Conservation (phyloP, 2,113 vertebrate species). For the Indicator indicator region DNA sequence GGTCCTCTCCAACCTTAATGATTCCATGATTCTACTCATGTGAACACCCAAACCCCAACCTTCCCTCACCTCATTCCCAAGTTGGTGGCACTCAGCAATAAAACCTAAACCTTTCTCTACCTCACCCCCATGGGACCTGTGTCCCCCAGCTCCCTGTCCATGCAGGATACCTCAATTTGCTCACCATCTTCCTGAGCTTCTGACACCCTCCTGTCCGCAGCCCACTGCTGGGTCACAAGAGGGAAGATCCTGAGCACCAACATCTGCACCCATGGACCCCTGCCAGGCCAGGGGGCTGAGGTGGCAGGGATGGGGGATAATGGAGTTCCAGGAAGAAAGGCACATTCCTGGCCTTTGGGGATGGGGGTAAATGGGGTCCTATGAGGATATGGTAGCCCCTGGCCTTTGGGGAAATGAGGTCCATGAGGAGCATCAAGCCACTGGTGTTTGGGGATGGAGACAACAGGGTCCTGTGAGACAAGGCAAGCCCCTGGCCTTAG, state of each 20-base stretch:
- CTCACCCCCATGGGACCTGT: fast-evolving
- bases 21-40: too few relatives aligned
- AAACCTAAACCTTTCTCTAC: neutral
- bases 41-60: neutral
- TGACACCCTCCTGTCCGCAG: too few relatives aligned
- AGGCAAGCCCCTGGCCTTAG: neutral
- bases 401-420: too few relatives aligned
- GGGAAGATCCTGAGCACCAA: neutral
- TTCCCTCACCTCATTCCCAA: neutral
- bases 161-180: neutral
- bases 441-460: neutral
- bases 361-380: neutral
- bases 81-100: neutral
- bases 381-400: neutral
- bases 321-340: neutral
- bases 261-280: fast-evolving
- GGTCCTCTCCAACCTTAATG: too few relatives aligned
- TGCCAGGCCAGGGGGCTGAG: too few relatives aligned
- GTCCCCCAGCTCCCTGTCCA: neutral
- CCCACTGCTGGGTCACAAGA: fast-evolving
- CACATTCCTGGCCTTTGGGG: fast-evolving
- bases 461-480: neutral
- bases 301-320: fast-evolving
- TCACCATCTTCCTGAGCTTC: neutral
- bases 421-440: fast-evolving